Conservation (phyloP, 92 coral and sea anemone species). For the Actinernus sp. region DNA sequence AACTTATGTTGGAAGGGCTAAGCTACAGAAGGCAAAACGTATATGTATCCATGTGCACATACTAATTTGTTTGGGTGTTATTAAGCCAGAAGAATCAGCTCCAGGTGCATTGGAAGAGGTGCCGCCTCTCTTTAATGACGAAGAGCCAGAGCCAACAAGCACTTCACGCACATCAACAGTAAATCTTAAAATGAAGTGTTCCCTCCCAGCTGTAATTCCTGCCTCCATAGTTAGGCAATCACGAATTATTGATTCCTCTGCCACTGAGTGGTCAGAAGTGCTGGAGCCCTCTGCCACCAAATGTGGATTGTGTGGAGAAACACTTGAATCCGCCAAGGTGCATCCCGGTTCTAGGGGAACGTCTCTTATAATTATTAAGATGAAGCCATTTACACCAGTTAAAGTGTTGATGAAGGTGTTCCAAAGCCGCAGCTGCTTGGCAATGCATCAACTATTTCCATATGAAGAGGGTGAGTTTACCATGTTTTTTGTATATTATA, state of each 20-base stretch:
- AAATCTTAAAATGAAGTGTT: conserved; percentile 12
- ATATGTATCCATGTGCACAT: conserved; percentile 10
- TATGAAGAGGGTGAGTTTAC: no score
- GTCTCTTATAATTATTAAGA: not conserved
- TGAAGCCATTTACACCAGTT: not conserved
- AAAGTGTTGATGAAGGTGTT: conserved; percentile 3
- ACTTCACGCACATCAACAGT: conserved; percentile 1
- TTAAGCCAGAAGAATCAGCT: not conserved
- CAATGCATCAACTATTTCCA: no score
- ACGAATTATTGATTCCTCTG: conserved; percentile 4
- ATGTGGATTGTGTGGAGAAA: conserved; percentile 2
- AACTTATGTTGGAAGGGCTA: conserved; percentile 3
- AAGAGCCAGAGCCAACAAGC: no score
- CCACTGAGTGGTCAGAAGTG: not conserved
- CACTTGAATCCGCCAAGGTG: not conserved
- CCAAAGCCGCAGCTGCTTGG: no score
- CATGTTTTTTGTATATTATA: no score
- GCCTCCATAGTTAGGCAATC: not conserved
- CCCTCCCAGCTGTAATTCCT: conserved; percentile 24
- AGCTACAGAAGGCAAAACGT: conserved; percentile 8
- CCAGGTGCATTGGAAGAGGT: not conserved
- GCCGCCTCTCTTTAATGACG: not conserved
- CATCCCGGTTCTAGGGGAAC: conserved; percentile 31
- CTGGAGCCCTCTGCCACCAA: not conserved
- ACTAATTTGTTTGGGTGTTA: conserved; percentile 1